Percentiles rank a stretch among this genome's conserved stretches.
phyloP scores from a whole-genome alignment of 1,140 invertebrate species.

The Eueides isabella region DNA sequence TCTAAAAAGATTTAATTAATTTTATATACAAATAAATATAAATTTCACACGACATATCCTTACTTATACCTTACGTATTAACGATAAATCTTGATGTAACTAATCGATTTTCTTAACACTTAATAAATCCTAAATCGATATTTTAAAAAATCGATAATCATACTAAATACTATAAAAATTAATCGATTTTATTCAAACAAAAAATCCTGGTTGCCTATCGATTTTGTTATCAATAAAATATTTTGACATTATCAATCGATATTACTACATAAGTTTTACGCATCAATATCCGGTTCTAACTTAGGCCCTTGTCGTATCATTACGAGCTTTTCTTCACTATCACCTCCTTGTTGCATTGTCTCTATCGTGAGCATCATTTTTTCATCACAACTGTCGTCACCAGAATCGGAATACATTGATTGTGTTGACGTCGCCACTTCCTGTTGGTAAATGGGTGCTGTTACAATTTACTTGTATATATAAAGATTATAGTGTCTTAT shows the following conservation, averaged over 20 bases:
- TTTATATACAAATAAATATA: neutral
- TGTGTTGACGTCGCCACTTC: conserved; percentile 75
- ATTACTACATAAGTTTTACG: neutral
- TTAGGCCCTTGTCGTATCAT: conserved; percentile 63
- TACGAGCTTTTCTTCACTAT: conserved; percentile 69
- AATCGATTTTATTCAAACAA: neutral
- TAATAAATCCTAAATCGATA: neutral
- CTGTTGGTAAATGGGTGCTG: conserved; percentile 46
- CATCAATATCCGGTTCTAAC: conserved; percentile 52
- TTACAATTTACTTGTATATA: neutral
- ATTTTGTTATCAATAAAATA: neutral
- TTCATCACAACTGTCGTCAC: conserved; percentile 78
- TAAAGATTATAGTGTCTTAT: too few relatives aligned
- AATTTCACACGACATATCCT: neutral
- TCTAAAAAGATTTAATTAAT: neutral
- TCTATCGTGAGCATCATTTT: conserved; percentile 81
- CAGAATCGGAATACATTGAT: conserved; percentile 77
- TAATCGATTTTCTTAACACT: neutral
- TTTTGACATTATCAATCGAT: too few relatives aligned
- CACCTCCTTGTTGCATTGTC: conserved; percentile 69
- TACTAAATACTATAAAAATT: neutral
- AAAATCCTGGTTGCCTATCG: neutral
- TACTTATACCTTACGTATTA: neutral
- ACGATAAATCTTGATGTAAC: neutral
- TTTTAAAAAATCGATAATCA: too few relatives aligned